These are phyloP conservation scores for Xanthorhoe spadicearia DNA, from an alignment of 2,888 invertebrate species.

Conservation along the genomic window DNA sequence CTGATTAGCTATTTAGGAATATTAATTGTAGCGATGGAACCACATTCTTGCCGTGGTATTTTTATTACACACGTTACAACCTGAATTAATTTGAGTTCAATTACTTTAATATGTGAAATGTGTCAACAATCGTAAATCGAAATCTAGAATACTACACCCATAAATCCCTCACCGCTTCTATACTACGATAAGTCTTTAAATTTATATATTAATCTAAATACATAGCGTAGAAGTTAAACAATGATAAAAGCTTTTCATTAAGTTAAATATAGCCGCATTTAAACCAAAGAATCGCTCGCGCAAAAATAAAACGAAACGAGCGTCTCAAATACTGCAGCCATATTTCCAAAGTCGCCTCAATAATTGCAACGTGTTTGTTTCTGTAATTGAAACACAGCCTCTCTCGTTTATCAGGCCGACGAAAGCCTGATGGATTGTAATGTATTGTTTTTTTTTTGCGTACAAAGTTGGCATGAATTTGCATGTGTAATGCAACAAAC, in stretches of 20 bases:
- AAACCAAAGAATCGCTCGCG: neutral
- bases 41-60: conserved; percentile 61
- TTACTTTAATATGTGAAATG: conserved; percentile 19
- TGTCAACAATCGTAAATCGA: conserved; percentile 17
- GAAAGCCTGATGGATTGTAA: conserved; percentile 78
- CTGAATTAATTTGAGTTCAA: conserved; percentile 33
- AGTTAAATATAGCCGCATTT: neutral
- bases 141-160: neutral
- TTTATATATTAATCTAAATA: neutral
- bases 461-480: conserved; percentile 70
- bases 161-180: neutral
- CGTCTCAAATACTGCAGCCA: conserved; percentile 25
- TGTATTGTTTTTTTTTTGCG: conserved; percentile 67
- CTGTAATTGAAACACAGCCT: conserved; percentile 74
- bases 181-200: neutral
- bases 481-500: conserved; percentile 75
- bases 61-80: conserved; percentile 52
- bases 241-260: neutral
- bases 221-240: neutral
- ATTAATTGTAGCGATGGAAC: conserved; percentile 74
- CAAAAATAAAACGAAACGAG: conserved; percentile 21
- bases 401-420: conserved; percentile 73
- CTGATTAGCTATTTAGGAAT: conserved; percentile 80
- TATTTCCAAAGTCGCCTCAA: conserved; percentile 31
- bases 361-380: conserved; percentile 69